Base-by-base conservation (phyloP, 1,140 invertebrate species). In the Zaprionus tsacasi region DNA sequence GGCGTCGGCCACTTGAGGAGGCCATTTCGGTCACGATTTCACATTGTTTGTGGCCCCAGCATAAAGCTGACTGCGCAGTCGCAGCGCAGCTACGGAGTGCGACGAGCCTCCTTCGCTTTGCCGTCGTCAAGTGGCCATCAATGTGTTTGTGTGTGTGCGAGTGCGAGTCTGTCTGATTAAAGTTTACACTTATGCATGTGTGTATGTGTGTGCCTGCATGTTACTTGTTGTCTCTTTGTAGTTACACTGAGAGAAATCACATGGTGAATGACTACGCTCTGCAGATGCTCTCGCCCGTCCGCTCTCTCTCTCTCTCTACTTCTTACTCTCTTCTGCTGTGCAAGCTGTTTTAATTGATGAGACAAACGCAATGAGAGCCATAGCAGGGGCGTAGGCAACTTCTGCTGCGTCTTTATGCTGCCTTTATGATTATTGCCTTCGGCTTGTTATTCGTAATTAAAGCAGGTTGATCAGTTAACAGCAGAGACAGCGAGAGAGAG, bases 11-110 rank as follows among this genome's bases (percentile, higher is more conserved):
- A 89, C 85, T 85, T 81, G 86, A 88, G 63, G 73, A 71, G 85
- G 83, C 87, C 83, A 88, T 75, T 89, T 85, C 78, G 85, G 88
- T 88, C 83, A 88, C 86, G 86, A 88, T 88, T 81, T 76, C 76
- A 76, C 76, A 76, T 81, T 71, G 52, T 61, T 54, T 72, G 27
- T 6, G 67, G 67, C 35, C 52, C 27, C 52, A 48, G 21, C 56
- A 70, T 68, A 45, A 63, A 54, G 69, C 33, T 63, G 68, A 73
- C 65, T 76, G 54, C 68, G 78, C 83, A 81, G 83, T 68, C 57
- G 70, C 64, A 45, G 69, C 67, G 64, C 82, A 77, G 82, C 79
- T 52, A 74, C 67, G 57, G 2, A 38, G 43, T 38, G 74, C 76
- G 82, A 89, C 85, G 85, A 88, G 85, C 85, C 85, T 85, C 85